Evolutionary conservation across 2,888 invertebrate species (phyloP), one percentile per base, ranked within the genome.

Genomic region (Chrysolina americana): DNA sequence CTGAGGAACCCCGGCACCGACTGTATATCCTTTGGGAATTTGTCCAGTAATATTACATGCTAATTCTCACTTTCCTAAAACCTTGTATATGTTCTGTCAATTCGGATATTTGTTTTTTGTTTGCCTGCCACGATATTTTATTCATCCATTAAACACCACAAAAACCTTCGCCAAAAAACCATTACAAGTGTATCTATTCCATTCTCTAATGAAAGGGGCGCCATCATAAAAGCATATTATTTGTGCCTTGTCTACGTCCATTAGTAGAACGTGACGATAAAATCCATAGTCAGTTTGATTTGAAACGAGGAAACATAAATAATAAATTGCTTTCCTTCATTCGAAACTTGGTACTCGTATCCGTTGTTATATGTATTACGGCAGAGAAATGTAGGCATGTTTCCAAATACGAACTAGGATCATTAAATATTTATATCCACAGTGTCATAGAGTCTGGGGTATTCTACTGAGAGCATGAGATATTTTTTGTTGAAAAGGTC

Each of bases 251-350:
- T 53, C 53, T 53, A 19, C 21, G 53, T 21, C 53, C 53, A 53
- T 53, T 53, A 53, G 53, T 53, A 21, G 53, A 21, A 53, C 53
- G 21, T 21, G 21, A 53, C 53, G 53, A 53, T 53, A 53, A 53
- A 53, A 53, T 53, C 53, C 53, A 53, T 53, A 53, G 53, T 53
- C 19, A 13, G 53, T 53, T 53, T 53, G 53, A 11, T 53, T 21
- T n/a, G 53, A 21, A 53, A 53, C 21, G 53, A 21, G 23, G 53
- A 23, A 21, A 53, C 23, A 53, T 53, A 11, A 53, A 53, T 21
- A 53, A 53, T 53, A 13, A 53, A 53, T 23, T 19, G 21, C 19
- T 53, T 21, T 11, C 53, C 53, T 19, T 21, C 53, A 53, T 21
- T 53, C 23, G 21, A 53, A 53, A 53, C 11, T 23, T 23, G 53